Base-by-base conservation (phyloP, 2,797 vertebrate genomes). In the Neopelma chrysocephalum region DNA sequence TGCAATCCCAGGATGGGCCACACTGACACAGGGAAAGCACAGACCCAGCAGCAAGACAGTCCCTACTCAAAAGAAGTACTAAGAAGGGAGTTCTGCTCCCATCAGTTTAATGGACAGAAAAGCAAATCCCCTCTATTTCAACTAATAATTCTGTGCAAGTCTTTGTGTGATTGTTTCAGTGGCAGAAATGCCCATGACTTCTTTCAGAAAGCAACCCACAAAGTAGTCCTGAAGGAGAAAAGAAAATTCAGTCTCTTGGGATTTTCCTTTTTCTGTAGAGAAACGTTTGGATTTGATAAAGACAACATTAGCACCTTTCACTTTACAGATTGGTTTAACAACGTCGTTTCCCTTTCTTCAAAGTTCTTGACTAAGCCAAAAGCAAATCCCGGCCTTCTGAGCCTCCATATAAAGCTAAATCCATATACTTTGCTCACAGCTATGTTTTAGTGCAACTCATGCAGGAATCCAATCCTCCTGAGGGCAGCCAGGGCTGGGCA, bases 281-380 rank as follows among this genome's bases (percentile, higher is more conserved):
- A 36, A 65, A 12, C 0, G 0, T 45, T 51, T 61, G 22, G n/a
- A 51, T 66, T 66, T 20, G 11, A 65, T 6, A 36, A 38, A 76
- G 26, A 19, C 25, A 45, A 11, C 22, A 58, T 38, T 12, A 57
- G 65, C 29, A 53, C 48, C 40, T 81, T 23, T 54, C 11, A 15
- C 21, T 62, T 62, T 29, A 45, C 34, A 72, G 36, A 42, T 1
- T 12, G 22, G 2, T 11, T 61, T 53, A 61, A 61, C 15, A 40
- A 22, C 0, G 0, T 7, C 22, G 26, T 3, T 40, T 42, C 29
- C 19, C 5, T 50, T 36, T 34, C 57, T 42, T 66, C 5, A 3
- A 16, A 38, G 40, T 2, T 50, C 66, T 8, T 68, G 50, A 23
- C n/a, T 23, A 27, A 42, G 20, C 14, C 14, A 54, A 34, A 71